Percentiles rank a stretch among this genome's conserved stretches.
phyloP scores from a whole-genome alignment of 2,888 invertebrate genomes.

The Orthonychiurus folsomi region DNA sequence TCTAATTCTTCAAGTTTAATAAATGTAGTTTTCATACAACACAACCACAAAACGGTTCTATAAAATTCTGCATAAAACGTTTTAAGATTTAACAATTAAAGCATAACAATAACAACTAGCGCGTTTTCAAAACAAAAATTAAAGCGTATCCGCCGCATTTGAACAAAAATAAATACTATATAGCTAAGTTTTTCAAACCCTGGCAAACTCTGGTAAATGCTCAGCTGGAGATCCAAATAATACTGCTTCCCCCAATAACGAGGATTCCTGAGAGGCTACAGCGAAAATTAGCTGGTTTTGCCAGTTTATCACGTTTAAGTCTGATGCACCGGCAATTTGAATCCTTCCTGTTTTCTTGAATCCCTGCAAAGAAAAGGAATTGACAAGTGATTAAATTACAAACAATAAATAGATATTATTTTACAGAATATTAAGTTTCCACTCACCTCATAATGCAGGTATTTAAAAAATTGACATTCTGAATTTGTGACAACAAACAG shows the following conservation, averaged over 20 bases:
- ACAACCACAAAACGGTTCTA: too few relatives aligned
- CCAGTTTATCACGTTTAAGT: background rate
- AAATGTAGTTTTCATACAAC: background rate
- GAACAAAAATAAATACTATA: too few relatives aligned
- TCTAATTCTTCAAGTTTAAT: background rate
- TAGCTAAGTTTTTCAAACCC: too few relatives aligned
- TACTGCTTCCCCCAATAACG: background rate
- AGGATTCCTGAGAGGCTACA: background rate
- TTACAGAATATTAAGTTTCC: background rate
- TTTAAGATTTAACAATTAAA: background rate
- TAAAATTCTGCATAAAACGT: background rate
- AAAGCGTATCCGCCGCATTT: too few relatives aligned
- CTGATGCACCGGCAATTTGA: background rate
- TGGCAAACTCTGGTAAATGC: background rate
- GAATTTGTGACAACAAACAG: constrained; percentile 22
- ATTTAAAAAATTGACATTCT: constrained; percentile 26
- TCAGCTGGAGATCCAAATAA: background rate
- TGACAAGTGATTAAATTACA: too few relatives aligned
- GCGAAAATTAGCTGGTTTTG: background rate
- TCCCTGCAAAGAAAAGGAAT: background rate
- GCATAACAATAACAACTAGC: background rate
- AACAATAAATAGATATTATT: too few relatives aligned
- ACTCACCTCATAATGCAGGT: constrained; percentile 28
- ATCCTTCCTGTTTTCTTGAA: background rate
- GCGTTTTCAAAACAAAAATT: too few relatives aligned